Percentiles rank a stretch among this genome's conserved stretches.
Conservation (phyloP, 1,140 invertebrate species). For the Ectropis grisescens region DNA sequence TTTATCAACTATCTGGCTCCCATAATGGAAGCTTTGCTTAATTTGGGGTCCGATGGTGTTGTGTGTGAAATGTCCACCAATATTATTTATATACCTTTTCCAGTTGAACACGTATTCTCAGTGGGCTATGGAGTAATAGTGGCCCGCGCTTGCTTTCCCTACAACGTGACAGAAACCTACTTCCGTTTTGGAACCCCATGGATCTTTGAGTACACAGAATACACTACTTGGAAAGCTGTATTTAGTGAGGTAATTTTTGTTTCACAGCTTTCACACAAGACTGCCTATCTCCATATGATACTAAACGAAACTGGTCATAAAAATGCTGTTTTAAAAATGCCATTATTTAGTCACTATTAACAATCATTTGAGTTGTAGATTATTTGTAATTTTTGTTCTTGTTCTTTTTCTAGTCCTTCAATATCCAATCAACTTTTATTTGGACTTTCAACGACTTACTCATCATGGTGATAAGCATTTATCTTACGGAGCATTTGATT, state of each 20-base stretch:
- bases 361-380: too few species aligned
- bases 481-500: slow-evolving; percentile 65
- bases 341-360: too few species aligned
- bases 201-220: slow-evolving; percentile 23
- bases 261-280: not conserved
- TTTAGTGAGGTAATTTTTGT: slow-evolving; percentile 16
- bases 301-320: too few species aligned
- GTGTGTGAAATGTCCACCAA: too few species aligned
- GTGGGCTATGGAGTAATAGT: slow-evolving; percentile 17
- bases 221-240: slow-evolving; percentile 17
- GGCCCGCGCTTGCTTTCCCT: slow-evolving; percentile 14
- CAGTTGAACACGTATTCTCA: slow-evolving; percentile 24
- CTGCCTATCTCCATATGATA: too few species aligned
- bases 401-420: slow-evolving; percentile 32
- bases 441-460: slow-evolving; percentile 74
- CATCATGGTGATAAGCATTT: slow-evolving; percentile 70
- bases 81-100: too few species aligned
- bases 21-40: too few species aligned
- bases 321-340: too few species aligned
- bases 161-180: slow-evolving; percentile 15
- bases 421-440: slow-evolving; percentile 68
- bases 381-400: not conserved
- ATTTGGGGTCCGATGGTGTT: too few species aligned
- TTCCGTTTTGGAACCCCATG: slow-evolving; percentile 20
- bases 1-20: too few species aligned